Base-by-base conservation (phyloP, 1,140 invertebrate genomes). In the Drosophila paulistorum region DNA sequence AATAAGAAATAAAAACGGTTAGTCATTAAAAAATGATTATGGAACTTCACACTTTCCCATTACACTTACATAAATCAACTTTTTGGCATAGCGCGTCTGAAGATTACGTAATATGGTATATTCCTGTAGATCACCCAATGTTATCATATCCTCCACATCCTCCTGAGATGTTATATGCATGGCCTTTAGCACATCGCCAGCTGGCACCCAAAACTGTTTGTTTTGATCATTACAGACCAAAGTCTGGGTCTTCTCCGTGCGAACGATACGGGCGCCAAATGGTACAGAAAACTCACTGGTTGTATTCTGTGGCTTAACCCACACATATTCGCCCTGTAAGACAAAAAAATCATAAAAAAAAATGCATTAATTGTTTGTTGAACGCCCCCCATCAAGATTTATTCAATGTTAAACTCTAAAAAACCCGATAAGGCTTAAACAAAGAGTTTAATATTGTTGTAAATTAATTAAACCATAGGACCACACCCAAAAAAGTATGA, bases 101-200 rank as follows among this genome's bases (percentile, higher is more conserved):
- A 99, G 94, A 94, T 99, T 99, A 65, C 97, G 93, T 11, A 99
- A 93, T 78, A 99, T 98, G 7, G 97, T 97, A 82, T 97, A 96
- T 92, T 99, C 98, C 90, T 98, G 97, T 20, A 98, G 93, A 93
- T 99, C 98, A 7, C 96, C 97, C 42, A 99, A 93, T 20, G 95
- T 96, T 72, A 98, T 98, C 97, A 99, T 98, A 92, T 99, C 98
- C 92, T 98, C 97, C 5, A 98, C 97, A 54, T 96, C 96, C 73
- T 95, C 93, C 30, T 97, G 93, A 0, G 97, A 98, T 1, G 96
- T 96, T 3, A 95, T 93, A 92, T 98, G 97, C 95, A 98, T 97
- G 33, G 95, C 94, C 90, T 97, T 96, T 55, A 98, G 94, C 33
- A 95, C 92, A 85, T 94, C 80, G 7, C 92, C 92, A 1, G 93